Base-by-base conservation (phyloP, 2,113 vertebrate species). In the Theropithecus gelada region DNA sequence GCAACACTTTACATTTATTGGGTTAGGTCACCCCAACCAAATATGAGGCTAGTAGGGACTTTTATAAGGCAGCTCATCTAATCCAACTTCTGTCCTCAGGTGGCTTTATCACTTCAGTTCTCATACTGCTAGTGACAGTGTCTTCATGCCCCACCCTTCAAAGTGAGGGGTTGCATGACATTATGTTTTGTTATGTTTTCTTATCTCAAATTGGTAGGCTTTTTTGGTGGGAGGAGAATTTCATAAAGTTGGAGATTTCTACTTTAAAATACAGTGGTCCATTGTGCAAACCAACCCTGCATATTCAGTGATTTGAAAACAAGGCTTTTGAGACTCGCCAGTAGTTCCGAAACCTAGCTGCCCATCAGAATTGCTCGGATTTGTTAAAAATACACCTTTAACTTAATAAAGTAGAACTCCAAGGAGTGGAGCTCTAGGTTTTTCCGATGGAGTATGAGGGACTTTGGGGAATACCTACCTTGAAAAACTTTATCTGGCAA, bases 1-100 rank as follows among this genome's bases (percentile, higher is more conserved):
- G 35, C 45, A 97, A 57, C 64, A 88, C 11, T 87, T 94, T 66
- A 76, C 52, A 88, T 90, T 93, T 88, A 66, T 93, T 96, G 87
- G 57, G 57, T 14, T 95, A 40, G 30, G 18, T 79, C 88, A 89
- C 55, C 35, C 25, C 75, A 97, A 48, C 38, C 52, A 87, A 86
- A 52, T 73, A 52, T 88, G 81, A 81, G 45, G 81, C 45, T 89
- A 30, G 1, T 45, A 76, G 18, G 45, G 40, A 78, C 92, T 86
- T 93, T 93, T 81, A 88, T 16, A 84, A 72, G 35, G 75, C 38
- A 55, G 25, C n/a, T 89, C 7, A 70, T 93, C 57, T 88, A 85
- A 76, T 66, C 76, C 50, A 79, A 68, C 16, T 82, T 81, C 80
- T 88, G 52, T 59, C n/a, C 48, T 30, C 40, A 30, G 2, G 40